Percentiles rank a stretch among this genome's conserved stretches.
phyloP scores from a whole-genome alignment of 2,797 vertebrate genomes.

The Aratinga solstitialis region DNA sequence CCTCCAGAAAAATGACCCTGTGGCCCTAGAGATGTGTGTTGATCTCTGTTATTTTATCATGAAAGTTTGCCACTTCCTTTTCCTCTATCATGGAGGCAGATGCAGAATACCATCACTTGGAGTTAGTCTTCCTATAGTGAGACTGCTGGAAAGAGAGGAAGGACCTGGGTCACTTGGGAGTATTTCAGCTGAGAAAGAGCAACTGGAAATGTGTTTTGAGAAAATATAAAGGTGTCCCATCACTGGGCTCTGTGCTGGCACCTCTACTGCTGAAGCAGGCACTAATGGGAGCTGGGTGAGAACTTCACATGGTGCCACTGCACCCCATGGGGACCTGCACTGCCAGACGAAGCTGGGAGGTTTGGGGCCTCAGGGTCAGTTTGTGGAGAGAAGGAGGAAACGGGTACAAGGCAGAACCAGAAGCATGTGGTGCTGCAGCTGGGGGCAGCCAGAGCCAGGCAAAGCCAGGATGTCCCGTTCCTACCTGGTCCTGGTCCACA shows the following conservation, averaged over 20 bases:
- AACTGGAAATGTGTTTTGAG: not conserved
- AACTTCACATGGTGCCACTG: not conserved
- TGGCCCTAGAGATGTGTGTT: not conserved
- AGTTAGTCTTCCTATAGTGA: not conserved
- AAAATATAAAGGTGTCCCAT: not conserved
- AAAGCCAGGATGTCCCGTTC: not conserved
- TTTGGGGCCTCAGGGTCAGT: not conserved
- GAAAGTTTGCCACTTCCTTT: not conserved
- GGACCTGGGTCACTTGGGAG: not conserved
- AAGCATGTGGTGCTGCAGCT: not conserved
- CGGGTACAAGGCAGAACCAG: not conserved
- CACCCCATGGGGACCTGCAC: not conserved
- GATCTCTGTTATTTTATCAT: not conserved
- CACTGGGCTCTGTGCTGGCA: not conserved
- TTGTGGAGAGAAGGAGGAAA: not conserved
- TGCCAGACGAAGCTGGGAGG: not conserved
- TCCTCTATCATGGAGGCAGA: not conserved
- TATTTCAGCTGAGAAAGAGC: not conserved
- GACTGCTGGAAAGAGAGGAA: not conserved
- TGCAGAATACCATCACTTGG: not conserved
- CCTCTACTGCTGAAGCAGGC: not conserved
- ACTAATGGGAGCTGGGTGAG: not conserved
- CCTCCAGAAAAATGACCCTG: not conserved
- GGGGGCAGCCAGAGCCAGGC: not conserved
- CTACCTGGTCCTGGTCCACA: slow-evolving; percentile 97